Conservation (phyloP, 2,888 invertebrate genomes). For the Penaeus monodon region DNA sequence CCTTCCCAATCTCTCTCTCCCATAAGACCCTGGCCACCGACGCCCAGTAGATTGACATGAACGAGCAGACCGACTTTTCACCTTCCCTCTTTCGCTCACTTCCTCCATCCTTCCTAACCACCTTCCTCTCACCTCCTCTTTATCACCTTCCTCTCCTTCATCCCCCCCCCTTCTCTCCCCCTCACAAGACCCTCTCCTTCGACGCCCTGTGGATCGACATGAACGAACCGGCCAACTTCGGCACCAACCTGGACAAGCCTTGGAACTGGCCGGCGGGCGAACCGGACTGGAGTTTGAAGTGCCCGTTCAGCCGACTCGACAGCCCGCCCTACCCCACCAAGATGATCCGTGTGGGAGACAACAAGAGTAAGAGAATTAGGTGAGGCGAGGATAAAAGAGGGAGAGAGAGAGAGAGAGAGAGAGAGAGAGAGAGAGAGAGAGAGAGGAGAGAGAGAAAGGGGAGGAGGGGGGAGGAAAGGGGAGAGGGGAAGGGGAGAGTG, state of each 20-base stretch:
- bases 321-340: slow-evolving; percentile 76
- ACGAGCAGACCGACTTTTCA: slow-evolving; percentile 86
- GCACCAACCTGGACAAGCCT: slow-evolving; percentile 60
- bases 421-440: no score
- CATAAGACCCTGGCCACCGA: slow-evolving; percentile 71
- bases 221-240: slow-evolving; percentile 90
- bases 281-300: slow-evolving; percentile 67
- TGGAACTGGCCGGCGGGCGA: slow-evolving; percentile 61
- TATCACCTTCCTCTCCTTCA: no score
- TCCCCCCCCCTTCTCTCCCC: no score
- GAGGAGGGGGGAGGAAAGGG: no score
- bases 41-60: slow-evolving; percentile 92
- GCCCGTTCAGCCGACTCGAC: slow-evolving; percentile 75
- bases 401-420: no score
- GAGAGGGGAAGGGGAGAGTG: no score
- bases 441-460: no score
- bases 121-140: no score
- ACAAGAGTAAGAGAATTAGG: slow-evolving; percentile 51
- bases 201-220: slow-evolving; percentile 93
- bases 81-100: slow-evolving; percentile 32
- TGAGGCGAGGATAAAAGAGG: neutral
- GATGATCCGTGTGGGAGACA: slow-evolving; percentile 21
- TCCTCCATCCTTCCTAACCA: no score
- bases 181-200: slow-evolving; percentile 34
- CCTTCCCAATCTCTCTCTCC: no score